Evolutionary conservation across 2,113 vertebrate species (phyloP).

Genomic region (Grammomys dolichurus): DNA sequence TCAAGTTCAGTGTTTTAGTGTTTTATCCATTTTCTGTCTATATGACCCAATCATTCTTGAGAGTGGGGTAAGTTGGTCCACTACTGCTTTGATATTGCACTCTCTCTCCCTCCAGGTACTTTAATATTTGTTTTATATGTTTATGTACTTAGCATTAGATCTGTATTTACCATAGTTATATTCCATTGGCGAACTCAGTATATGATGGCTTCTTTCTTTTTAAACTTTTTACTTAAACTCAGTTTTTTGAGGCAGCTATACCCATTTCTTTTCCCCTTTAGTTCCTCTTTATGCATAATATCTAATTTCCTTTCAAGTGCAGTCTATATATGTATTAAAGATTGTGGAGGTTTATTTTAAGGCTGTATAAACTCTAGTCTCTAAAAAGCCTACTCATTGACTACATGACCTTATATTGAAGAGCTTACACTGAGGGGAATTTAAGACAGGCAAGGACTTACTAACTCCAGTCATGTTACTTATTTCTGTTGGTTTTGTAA

Average conservation of each 20-base stretch:
- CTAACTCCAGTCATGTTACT: background rate
- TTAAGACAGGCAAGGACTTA: background rate
- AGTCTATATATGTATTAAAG: too few relatives aligned
- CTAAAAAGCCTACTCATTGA: background rate
- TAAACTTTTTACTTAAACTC: background rate
- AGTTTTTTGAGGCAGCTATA: background rate
- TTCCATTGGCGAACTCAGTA: too few relatives aligned
- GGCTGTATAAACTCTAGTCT: too few relatives aligned
- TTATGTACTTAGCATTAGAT: background rate
- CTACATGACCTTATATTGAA: background rate
- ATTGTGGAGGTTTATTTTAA: too few relatives aligned
- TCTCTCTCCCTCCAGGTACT: background rate
- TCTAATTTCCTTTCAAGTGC: too few relatives aligned
- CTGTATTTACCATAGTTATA: background rate
- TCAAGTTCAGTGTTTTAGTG: background rate
- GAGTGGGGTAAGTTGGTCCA: too few relatives aligned
- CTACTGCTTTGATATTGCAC: background rate
- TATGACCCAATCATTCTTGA: background rate
- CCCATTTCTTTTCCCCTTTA: too few relatives aligned
- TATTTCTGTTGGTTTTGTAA: background rate
- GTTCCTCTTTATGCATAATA: too few relatives aligned
- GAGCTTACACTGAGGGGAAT: background rate
- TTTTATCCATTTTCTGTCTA: background rate
- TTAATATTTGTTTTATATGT: background rate
- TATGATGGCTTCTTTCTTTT: too few relatives aligned